Conservation (phyloP, 2,113 vertebrate species). For the Himantopus leucocephalus region DNA sequence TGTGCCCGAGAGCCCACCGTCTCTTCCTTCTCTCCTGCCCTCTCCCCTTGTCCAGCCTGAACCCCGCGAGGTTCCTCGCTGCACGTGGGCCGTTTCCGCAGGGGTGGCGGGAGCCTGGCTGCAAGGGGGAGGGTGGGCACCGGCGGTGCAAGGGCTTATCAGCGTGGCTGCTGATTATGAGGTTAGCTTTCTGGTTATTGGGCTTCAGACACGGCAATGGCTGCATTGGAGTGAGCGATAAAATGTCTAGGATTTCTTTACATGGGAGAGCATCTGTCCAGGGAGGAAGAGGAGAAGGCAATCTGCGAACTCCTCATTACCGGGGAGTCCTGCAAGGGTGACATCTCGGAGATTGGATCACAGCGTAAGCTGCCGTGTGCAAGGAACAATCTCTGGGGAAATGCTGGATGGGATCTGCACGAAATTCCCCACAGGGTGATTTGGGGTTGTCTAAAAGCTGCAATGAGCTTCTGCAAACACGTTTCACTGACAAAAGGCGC, state of each 20-base stretch:
- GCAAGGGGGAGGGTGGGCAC: background rate
- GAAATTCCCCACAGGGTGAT: background rate
- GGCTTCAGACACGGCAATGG: background rate
- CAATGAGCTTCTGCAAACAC: background rate
- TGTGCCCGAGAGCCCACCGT: background rate
- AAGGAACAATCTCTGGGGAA: background rate
- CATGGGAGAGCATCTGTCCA: background rate
- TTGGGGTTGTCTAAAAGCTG: background rate
- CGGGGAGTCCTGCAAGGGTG: background rate
- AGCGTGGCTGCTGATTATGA: background rate
- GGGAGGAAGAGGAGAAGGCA: background rate
- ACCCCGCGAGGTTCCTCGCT: accelerated
- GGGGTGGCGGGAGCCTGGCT: background rate
- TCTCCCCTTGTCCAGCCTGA: background rate
- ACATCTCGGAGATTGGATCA: background rate
- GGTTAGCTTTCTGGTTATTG: background rate
- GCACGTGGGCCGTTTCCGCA: background rate
- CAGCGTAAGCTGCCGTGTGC: accelerated
- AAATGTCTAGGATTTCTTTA: conserved; percentile 9
- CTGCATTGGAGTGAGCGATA: background rate
- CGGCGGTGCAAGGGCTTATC: background rate
- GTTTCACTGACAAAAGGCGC: background rate
- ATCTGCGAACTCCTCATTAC: background rate
- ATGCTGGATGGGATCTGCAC: background rate
- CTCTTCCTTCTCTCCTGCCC: background rate